Evolutionary conservation across 2,113 vertebrate genomes (phyloP).

Genomic region (Podilymbus podiceps): DNA sequence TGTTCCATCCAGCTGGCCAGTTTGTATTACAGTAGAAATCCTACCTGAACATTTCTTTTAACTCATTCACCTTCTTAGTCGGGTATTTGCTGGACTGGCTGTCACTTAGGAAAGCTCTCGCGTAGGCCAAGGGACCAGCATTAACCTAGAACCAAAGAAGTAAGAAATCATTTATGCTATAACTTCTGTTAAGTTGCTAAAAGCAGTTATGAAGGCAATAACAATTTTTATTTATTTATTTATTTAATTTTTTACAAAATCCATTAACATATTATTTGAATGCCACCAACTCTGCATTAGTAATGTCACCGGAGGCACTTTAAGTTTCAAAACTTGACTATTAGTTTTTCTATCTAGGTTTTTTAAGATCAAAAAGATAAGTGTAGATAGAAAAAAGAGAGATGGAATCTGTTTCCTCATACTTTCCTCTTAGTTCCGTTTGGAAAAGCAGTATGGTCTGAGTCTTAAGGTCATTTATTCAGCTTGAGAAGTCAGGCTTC

Average conservation of each 20-base stretch:
- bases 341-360: neutral
- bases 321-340: neutral
- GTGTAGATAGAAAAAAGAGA: neutral
- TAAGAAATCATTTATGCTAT: neutral
- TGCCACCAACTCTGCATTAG: neutral
- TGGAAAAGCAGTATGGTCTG: neutral
- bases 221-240: too few relatives aligned
- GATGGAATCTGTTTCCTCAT: neutral
- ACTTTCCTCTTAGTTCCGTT: neutral
- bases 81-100: slow-evolving; percentile 82
- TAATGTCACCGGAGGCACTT: neutral
- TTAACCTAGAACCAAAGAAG: slow-evolving; percentile 83
- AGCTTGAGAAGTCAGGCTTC: neutral
- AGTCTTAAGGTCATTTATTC: neutral
- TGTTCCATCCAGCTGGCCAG: neutral
- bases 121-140: slow-evolving; percentile 95
- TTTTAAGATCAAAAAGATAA: neutral
- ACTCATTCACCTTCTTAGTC: slow-evolving; percentile 89
- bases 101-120: slow-evolving; percentile 92
- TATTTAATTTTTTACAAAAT: too few relatives aligned
- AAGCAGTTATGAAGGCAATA: neutral
- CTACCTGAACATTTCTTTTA: slow-evolving; percentile 96
- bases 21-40: slow-evolving; percentile 11
- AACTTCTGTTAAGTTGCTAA: neutral
- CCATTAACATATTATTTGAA: neutral